Conservation (phyloP, 2,113 vertebrate genomes). For the Podilymbus podiceps region DNA sequence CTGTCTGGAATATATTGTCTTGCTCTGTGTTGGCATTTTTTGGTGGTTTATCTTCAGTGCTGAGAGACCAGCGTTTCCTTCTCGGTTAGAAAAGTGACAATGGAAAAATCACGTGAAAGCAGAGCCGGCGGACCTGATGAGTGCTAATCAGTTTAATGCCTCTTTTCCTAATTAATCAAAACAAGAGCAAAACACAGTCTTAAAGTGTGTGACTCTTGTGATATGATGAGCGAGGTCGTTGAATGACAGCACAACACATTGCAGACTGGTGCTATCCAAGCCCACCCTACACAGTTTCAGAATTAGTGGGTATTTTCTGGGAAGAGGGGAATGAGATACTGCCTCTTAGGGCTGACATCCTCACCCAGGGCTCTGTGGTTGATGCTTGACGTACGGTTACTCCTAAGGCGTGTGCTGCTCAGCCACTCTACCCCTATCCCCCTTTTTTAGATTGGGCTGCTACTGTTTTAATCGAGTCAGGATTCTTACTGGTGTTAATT, state of each 20-base stretch:
- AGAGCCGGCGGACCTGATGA: not conserved
- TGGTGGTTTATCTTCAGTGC: not conserved
- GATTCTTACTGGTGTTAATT: not conserved
- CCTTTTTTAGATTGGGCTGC: not conserved
- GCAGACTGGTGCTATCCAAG: not conserved
- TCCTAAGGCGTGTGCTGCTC: not conserved
- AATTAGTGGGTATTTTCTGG: not conserved
- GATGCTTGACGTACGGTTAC: not conserved
- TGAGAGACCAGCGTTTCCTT: not conserved
- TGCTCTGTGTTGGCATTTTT: not conserved
- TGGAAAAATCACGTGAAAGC: not conserved
- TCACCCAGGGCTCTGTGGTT: not conserved
- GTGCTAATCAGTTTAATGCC: not conserved
- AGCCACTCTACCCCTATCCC: not conserved
- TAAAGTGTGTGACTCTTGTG: not conserved
- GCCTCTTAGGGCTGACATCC: not conserved
- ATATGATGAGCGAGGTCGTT: not conserved
- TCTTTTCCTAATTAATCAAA: constrained; percentile 21
- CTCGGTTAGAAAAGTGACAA: not conserved
- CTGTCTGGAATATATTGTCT: not conserved
- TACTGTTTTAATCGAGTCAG: not conserved
- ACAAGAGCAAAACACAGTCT: not conserved
- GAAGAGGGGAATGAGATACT: not conserved
- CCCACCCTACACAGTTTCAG: not conserved
- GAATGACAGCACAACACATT: not conserved